Conservation (phyloP, 2,113 vertebrate genomes). For the Rafetus swinhoei region DNA sequence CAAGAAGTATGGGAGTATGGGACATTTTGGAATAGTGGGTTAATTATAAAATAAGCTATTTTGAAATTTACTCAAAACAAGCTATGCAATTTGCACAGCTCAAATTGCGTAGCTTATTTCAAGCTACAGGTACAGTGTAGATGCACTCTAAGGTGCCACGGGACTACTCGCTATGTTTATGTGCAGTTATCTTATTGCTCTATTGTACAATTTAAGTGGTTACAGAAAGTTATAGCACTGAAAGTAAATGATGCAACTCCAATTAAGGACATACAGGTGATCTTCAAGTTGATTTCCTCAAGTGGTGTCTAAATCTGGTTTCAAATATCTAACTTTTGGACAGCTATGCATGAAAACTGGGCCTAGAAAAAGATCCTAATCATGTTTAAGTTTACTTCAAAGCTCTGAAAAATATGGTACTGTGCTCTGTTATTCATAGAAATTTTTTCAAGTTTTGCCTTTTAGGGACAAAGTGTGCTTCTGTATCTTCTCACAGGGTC, state of each 20-base stretch:
- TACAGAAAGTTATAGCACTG: not conserved
- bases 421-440: not conserved
- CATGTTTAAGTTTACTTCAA: not conserved
- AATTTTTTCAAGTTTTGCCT: not conserved
- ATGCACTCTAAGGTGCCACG: no score
- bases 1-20: no score
- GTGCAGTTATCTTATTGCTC: not conserved
- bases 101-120: no score
- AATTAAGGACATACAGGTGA: not conserved
- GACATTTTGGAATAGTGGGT: no score
- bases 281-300: not conserved
- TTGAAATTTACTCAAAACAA: no score
- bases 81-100: no score
- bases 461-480: no score
- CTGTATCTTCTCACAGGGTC: no score
- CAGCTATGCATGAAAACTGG: not conserved
- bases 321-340: not conserved
- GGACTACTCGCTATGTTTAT: not conserved
- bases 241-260: not conserved
- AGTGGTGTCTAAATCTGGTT: not conserved
- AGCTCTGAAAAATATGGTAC: not conserved
- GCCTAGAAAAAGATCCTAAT: not conserved
- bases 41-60: no score
- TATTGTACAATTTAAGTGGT: not conserved
- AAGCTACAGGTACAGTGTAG: no score